Evolutionary conservation across 1,140 invertebrate species (phyloP).

Genomic region (Pseudoatta argentina): DNA sequence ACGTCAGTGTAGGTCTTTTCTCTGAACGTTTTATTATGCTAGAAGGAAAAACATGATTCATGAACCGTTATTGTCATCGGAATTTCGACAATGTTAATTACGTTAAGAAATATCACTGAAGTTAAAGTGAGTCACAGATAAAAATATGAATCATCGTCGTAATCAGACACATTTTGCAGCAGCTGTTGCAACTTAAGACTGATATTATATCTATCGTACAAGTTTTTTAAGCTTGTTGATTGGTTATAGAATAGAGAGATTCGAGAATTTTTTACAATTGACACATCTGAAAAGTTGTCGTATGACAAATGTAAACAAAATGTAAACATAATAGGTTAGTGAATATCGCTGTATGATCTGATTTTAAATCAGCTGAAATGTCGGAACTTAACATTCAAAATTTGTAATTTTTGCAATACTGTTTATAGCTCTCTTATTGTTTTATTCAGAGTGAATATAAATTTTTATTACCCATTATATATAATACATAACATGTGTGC

Average conservation of each 20-base stretch:
- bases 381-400: too few species aligned
- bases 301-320: too few species aligned
- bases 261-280: too few species aligned
- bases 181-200: neutral
- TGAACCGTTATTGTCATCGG: conserved; percentile 15
- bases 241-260: too few species aligned
- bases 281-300: too few species aligned
- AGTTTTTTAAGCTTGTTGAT: too few species aligned
- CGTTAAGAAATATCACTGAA: neutral
- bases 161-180: neutral
- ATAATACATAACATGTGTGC: too few species aligned
- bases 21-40: neutral
- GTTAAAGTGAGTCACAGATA: conserved; percentile 5
- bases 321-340: too few species aligned
- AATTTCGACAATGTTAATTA: neutral
- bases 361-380: too few species aligned
- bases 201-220: neutral
- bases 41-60: neutral
- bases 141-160: conserved; percentile 16
- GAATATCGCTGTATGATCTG: too few species aligned
- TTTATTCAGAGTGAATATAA: neutral
- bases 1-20: neutral
- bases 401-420: neutral
- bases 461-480: too few species aligned
- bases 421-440: neutral